Conservation (phyloP, 2,888 invertebrate genomes). For the Polymixis flavicincta region DNA sequence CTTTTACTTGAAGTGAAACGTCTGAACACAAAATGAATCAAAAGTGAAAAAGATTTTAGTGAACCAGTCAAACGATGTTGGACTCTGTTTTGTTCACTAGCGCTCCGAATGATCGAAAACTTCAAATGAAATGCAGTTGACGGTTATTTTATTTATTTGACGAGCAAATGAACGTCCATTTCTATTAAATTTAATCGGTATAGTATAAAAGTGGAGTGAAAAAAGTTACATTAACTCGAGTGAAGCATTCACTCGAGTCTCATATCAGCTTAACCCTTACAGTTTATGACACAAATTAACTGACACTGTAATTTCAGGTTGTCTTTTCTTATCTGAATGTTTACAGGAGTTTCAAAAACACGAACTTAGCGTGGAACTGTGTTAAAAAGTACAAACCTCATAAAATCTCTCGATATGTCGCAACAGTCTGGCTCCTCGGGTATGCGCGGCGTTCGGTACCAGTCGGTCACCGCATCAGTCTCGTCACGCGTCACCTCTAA, state of each 20-base stretch:
- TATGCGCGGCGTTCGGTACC: conserved; percentile 86
- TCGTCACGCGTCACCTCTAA: conserved; percentile 82
- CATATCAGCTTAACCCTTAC: neutral
- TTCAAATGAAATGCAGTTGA: neutral
- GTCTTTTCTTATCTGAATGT: neutral
- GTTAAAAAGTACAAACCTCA: conserved; percentile 73
- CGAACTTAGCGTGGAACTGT: neutral
- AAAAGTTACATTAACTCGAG: neutral
- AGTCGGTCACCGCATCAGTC: conserved; percentile 80
- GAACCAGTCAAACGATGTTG: neutral
- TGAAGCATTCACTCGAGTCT: neutral
- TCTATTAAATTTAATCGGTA: neutral
- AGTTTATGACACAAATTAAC: too few species aligned
- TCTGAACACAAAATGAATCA: neutral
- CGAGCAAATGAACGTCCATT: neutral
- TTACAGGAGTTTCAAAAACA: neutral
- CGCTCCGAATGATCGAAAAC: neutral
- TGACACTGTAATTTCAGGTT: too few species aligned
- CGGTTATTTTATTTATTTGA: too few species aligned
- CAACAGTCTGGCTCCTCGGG: conserved; percentile 87
- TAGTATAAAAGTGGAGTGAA: neutral
- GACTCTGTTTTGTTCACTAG: neutral
- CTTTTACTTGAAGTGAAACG: neutral
- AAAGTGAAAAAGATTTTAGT: neutral
- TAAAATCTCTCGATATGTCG: conserved; percentile 81